phyloP scores from a whole-genome alignment of 2,797 vertebrate genomes.

The Sandelia bainsii region DNA sequence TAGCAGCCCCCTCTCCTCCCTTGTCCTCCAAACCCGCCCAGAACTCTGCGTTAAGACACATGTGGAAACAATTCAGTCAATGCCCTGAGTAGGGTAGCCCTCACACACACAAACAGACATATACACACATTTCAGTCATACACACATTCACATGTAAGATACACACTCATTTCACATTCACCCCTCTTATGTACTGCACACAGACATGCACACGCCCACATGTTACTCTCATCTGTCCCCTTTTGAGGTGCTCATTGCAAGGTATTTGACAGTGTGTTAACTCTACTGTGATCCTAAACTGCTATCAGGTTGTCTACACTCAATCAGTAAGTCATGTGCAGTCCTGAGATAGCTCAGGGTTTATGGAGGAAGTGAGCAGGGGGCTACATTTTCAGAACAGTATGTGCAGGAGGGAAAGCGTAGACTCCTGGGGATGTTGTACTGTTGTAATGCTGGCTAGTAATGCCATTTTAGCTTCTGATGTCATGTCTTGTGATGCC shows the following conservation, averaged over 20 bases:
- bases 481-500: background rate
- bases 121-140: slow-evolving; percentile 52
- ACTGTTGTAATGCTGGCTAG: slow-evolving; percentile 18
- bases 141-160: slow-evolving; percentile 53
- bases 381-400: slow-evolving; percentile 61
- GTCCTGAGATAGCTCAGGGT: slow-evolving; percentile 58
- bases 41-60: slow-evolving; percentile 87
- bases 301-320: slow-evolving; percentile 80
- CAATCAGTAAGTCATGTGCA: slow-evolving; percentile 72
- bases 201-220: slow-evolving; percentile 71
- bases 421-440: slow-evolving; percentile 29
- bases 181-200: slow-evolving; percentile 60
- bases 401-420: slow-evolving; percentile 36
- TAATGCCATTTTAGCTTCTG: background rate
- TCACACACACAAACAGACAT: slow-evolving; percentile 80
- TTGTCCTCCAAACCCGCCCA: slow-evolving; percentile 83
- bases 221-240: slow-evolving; percentile 74
- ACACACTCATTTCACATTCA: slow-evolving; percentile 71
- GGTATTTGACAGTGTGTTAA: slow-evolving; percentile 81
- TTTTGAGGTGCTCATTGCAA: slow-evolving; percentile 76
- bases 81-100: slow-evolving; percentile 87
- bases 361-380: slow-evolving; percentile 59
- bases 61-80: slow-evolving; percentile 90
- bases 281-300: slow-evolving; percentile 77
- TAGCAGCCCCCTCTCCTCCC: slow-evolving; percentile 73